These are phyloP conservation scores for Bilobella aurantiaca DNA, from an alignment of 1,140 invertebrate genomes.

Conservation along the genomic window DNA sequence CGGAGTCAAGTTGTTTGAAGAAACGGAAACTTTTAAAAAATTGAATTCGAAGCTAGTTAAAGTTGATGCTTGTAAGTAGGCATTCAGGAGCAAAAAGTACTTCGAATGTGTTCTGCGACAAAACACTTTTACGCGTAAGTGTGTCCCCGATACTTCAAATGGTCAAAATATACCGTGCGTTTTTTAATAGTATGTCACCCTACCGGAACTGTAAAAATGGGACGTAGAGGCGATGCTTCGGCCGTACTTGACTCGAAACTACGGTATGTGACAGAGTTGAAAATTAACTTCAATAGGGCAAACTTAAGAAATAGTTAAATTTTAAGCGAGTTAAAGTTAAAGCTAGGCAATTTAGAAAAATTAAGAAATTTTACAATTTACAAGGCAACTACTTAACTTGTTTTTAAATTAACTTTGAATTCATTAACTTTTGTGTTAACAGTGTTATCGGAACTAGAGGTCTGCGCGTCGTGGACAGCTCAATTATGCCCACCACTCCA, in stretches of 20 bases:
- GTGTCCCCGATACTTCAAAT: no score
- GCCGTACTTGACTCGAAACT: not conserved
- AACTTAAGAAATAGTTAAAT: no score
- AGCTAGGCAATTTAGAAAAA: not conserved
- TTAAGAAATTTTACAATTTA: not conserved
- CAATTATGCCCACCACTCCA: not conserved
- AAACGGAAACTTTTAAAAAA: not conserved
- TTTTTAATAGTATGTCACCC: not conserved
- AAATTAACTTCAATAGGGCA: no score
- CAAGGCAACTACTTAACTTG: no score
- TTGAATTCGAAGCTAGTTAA: not conserved
- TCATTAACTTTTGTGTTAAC: not conserved
- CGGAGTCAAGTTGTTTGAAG: not conserved
- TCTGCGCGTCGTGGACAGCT: not conserved
- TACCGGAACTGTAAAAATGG: not conserved
- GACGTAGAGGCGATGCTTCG: not conserved
- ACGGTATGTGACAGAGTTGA: not conserved
- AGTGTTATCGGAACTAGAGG: not conserved
- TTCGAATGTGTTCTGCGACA: not conserved
- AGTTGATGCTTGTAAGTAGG: not conserved
- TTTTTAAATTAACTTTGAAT: no score
- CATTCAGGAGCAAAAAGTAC: not conserved
- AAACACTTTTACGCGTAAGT: not conserved
- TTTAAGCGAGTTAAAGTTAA: not conserved
- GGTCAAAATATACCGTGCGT: not conserved